Base-by-base conservation (phyloP, 2,797 vertebrate species). In the Neopelma chrysocephalum region DNA sequence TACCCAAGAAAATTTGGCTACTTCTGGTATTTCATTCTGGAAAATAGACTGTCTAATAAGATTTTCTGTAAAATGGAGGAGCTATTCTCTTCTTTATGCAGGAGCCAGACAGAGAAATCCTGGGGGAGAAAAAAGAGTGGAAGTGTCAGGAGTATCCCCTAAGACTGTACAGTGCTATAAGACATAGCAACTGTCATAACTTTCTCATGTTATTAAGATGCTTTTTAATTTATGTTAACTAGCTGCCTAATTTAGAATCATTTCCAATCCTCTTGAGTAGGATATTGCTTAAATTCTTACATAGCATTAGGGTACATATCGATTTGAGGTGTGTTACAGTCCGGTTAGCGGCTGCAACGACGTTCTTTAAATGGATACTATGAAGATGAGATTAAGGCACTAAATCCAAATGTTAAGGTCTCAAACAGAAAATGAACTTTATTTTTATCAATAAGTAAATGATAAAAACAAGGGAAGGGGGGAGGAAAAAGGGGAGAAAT, bases 301-400 rank as follows among this genome's bases (percentile, higher is more conserved):
- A 1, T 45, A 64, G n/a, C 31, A 50, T 81, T 86, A 48, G 48
- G 6, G 1, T 69, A 27, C 15, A 1, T 45, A 7, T 62, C 0
- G 0, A 18, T 84, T 88, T 93, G 72, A 75, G 34, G 40, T 40
- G 40, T 40, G 40, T 40, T 40, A 40, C 40, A 40, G 40, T 40
- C 40, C 40, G 40, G 14, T 40, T 40, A 40, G 40, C 12, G 13
- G 40, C 40, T 40, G 40, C 40, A 40, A 40, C 40, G 6, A 40
- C 12, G 15, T 40, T 40, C 13, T 40, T 40, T 40, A 40, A 40
- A 40, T 40, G 40, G 40, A 40, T 40, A 12, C 40, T 40, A 40
- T 12, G 40, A 40, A 40, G 40, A 40, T 12, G 13, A 40, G 40
- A 40, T 40, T 40, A 40, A 40, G 40, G 40, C 40, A 40, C 40